Evolutionary conservation across 2,888 invertebrate species (phyloP).

Genomic region (Boloria euphrosyne): DNA sequence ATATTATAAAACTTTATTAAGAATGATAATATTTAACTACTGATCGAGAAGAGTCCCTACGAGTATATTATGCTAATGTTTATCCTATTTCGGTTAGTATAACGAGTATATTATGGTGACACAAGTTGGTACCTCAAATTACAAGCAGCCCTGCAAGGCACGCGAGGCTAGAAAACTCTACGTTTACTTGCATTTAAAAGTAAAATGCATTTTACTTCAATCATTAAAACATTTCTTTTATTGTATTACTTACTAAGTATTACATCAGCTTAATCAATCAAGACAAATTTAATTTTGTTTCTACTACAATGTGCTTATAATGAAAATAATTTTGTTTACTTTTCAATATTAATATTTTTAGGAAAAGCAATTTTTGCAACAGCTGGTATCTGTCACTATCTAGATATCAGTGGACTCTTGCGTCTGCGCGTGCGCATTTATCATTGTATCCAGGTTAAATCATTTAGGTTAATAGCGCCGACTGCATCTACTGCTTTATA

Average conservation of each 20-base stretch:
- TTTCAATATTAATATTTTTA: background rate
- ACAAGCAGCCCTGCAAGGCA: too few species aligned
- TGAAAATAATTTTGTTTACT: background rate
- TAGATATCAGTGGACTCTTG: conserved; percentile 25
- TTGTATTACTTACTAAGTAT: too few species aligned
- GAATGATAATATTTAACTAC: background rate
- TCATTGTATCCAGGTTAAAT: conserved; percentile 45
- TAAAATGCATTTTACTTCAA: too few species aligned
- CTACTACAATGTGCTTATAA: background rate
- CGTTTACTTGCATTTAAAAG: too few species aligned
- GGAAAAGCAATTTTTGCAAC: conserved; percentile 5
- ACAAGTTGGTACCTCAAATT: too few species aligned
- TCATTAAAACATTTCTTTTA: too few species aligned
- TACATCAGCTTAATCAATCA: too few species aligned
- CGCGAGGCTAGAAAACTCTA: too few species aligned
- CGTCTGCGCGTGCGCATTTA: conserved; percentile 34
- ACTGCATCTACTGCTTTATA: conserved; percentile 48
- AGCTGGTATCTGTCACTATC: conserved; percentile 1
- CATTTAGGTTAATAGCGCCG: conserved; percentile 53
- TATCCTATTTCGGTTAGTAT: background rate
- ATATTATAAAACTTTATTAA: background rate
- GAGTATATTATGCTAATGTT: background rate
- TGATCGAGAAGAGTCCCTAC: too few species aligned
- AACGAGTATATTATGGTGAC: too few species aligned
- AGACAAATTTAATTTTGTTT: too few species aligned